Evolutionary conservation across 2,888 invertebrate species (phyloP), one percentile per base, ranked within the genome.

Genomic region (Litoditis marina): DNA sequence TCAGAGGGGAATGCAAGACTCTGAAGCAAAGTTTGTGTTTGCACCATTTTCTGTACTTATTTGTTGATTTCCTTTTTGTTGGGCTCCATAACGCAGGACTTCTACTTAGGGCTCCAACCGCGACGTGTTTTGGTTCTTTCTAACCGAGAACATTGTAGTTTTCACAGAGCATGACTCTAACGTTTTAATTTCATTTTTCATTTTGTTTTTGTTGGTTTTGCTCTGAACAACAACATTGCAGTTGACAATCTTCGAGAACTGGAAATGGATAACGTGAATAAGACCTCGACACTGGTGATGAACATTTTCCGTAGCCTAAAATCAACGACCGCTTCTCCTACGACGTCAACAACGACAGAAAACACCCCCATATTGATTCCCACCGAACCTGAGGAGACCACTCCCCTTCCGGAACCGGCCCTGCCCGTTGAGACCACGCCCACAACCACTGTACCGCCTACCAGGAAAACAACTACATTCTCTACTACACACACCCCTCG

Each of bases 1-100:
- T 66, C 60, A 59, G 63, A 47, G 77, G 73, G 39, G 61, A 63
- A 50, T 73, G 73, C 30, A 19, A 27, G 36, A 55, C 54, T 8
- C 8, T 55, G 11, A 28, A 46, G 30, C 54, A 61, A 47, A 61
- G 61, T 61, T 25, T 22, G 5, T 47, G 49, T n/a, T 50, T 50
- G 8, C 44, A 44, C 3, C 44, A 19, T 5, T 8, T 44, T 44
- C 3, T 44, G 19, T 5, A 19, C 25, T 25, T 8, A 44, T 44
- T 6, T 44, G 39, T 13, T 39, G 13, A 13, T 39, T 13, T 39
- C 39, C n/a, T 39, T 13, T 16, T 44, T 44, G 19, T n/a, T n/a
- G n/a, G n/a, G n/a, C n/a, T n/a, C n/a, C n/a, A n/a, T n/a, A n/a
- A n/a, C n/a, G n/a, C n/a, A n/a, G n/a, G n/a, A n/a, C n/a, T n/a